Conservation (phyloP, 2,113 vertebrate genomes). For the Lasiurus cinereus region DNA sequence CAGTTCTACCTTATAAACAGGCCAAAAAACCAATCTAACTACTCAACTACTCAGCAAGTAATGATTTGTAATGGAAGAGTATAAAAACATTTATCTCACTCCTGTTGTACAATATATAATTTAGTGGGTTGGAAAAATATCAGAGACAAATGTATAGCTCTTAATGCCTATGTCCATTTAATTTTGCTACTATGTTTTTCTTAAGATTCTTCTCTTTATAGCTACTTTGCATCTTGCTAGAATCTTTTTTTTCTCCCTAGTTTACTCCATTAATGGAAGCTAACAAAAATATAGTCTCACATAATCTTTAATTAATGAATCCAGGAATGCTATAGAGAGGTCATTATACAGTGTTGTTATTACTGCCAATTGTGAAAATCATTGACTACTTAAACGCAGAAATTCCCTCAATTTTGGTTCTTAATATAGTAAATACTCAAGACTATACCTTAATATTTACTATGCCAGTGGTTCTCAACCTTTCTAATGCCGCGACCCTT, state of each 20-base stretch:
- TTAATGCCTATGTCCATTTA: not conserved
- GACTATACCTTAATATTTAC: not conserved
- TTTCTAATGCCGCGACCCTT: no score
- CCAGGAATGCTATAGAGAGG: not conserved
- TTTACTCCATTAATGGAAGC: constrained; percentile 38
- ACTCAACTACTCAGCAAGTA: not conserved
- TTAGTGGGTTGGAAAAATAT: not conserved
- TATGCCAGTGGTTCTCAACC: no score
- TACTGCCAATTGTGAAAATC: not conserved
- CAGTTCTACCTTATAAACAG: constrained; percentile 22
- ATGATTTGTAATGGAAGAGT: not conserved
- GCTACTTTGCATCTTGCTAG: not conserved
- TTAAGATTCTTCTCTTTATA: constrained; percentile 3
- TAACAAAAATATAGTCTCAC: constrained; percentile 23
- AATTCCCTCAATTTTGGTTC: constrained; percentile 26
- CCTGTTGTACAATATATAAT: not conserved
- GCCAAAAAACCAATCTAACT: not conserved
- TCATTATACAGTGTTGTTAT: not conserved
- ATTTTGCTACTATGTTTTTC: not conserved
- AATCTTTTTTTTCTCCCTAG: not conserved
- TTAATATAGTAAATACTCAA: constrained; percentile 16
- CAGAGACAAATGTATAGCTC: not conserved
- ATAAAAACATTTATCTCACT: constrained; percentile 18
- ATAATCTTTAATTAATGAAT: constrained; percentile 38
- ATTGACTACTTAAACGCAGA: constrained; percentile 35